These are phyloP conservation scores for Chloroceryle amazona DNA, from an alignment of 2,797 vertebrate genomes.

Conservation along the genomic window DNA sequence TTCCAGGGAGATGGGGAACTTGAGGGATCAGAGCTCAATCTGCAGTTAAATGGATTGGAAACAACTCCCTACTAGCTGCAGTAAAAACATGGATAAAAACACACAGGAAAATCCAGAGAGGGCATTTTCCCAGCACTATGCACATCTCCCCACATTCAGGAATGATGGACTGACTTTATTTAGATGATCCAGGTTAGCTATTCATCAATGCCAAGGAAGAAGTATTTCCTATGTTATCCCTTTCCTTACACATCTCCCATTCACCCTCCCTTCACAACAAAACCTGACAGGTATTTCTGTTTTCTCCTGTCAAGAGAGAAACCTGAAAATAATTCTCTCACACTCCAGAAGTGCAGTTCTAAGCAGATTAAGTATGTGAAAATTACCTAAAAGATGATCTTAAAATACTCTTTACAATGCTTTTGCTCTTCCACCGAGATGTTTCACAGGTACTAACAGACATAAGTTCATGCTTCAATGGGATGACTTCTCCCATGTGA, in stretches of 20 bases:
- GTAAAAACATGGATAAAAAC: constrained; percentile 70
- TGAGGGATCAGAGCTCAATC: constrained; percentile 81
- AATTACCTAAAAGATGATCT: neutral
- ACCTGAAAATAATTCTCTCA: neutral
- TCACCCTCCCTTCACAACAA: neutral
- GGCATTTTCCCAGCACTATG: constrained; percentile 24
- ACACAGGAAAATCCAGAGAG: constrained; percentile 65
- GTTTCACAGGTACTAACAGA: neutral
- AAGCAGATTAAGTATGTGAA: neutral
- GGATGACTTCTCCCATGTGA: neutral
- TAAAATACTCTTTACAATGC: neutral
- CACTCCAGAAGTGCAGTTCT: neutral
- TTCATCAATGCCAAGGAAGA: neutral
- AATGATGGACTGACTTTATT: neutral
- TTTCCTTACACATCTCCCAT: neutral
- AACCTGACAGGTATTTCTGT: neutral
- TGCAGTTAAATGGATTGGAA: constrained; percentile 85
- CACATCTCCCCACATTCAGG: neutral
- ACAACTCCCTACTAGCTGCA: constrained; percentile 70
- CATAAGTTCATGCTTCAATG: neutral
- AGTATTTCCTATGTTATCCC: neutral
- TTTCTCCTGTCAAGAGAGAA: neutral
- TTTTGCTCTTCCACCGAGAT: neutral
- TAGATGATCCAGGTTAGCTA: neutral
- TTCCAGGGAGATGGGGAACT: constrained; percentile 81